Evolutionary conservation across 2,888 invertebrate species (phyloP).

Genomic region (Chloroclystis v-ata): DNA sequence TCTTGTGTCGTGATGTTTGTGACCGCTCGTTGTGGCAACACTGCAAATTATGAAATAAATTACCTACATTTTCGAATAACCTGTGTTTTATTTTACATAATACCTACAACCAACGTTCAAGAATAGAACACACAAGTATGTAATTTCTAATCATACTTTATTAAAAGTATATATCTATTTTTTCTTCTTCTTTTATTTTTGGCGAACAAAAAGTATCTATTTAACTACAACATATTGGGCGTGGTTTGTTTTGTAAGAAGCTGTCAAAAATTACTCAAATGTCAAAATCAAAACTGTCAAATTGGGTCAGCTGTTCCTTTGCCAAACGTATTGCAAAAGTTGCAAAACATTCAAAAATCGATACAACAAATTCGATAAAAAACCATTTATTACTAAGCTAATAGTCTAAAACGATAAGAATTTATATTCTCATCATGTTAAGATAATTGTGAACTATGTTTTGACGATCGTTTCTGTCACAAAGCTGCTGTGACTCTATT

Average conservation of each 20-base stretch:
- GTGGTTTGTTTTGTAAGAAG: too few relatives aligned
- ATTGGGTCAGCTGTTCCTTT: slow-evolving; percentile 1
- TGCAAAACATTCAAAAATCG: slow-evolving; percentile 18
- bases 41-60: slow-evolving; percentile 48
- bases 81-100: not conserved
- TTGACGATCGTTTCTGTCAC: slow-evolving; percentile 15
- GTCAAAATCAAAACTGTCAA: slow-evolving; percentile 6
- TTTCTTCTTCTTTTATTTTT: too few relatives aligned
- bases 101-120: too few relatives aligned
- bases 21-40: slow-evolving; percentile 39
- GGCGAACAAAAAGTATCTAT: too few relatives aligned
- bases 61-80: slow-evolving; percentile 24
- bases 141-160: too few relatives aligned
- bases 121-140: too few relatives aligned
- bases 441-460: not conserved
- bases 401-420: too few relatives aligned
- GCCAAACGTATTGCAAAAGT: not conserved
- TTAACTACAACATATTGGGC: too few relatives aligned
- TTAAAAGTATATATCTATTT: too few relatives aligned
- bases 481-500: not conserved
- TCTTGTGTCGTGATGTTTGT: slow-evolving; percentile 12
- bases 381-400: too few relatives aligned
- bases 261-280: not conserved
- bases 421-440: not conserved
- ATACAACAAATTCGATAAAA: not conserved